Conservation (phyloP, 2,888 invertebrate genomes). For the Xestia c-nigrum region DNA sequence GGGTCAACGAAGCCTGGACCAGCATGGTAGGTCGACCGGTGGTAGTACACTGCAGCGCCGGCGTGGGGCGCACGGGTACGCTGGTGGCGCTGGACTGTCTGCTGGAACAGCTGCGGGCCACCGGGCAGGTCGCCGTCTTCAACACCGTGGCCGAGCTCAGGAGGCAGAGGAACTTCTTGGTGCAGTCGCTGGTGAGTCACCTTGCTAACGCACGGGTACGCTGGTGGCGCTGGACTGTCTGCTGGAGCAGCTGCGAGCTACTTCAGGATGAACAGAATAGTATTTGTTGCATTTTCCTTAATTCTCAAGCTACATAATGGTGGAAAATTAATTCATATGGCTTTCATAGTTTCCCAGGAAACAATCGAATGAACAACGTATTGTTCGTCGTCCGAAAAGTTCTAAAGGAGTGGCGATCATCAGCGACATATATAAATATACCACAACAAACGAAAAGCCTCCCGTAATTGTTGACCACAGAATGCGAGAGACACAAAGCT, state of each 20-base stretch:
- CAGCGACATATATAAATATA: no score
- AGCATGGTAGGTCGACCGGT: constrained; percentile 96
- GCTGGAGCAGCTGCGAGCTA: no score
- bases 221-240: no score
- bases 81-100: constrained; percentile 97
- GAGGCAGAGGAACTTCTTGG: constrained; percentile 97
- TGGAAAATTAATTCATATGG: not conserved
- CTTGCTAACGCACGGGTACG: not conserved
- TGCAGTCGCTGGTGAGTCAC: constrained; percentile 92
- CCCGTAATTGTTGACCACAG: no score
- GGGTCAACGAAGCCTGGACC: constrained; percentile 96
- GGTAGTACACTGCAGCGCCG: constrained; percentile 97
- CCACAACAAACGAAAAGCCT: no score
- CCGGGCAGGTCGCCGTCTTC: constrained; percentile 96
- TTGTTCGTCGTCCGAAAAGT: no score
- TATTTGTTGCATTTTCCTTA: not conserved
- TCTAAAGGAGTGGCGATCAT: no score
- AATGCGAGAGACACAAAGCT: no score
- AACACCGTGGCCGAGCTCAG: constrained; percentile 97
- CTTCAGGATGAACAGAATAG: not conserved
- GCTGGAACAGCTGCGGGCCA: constrained; percentile 95
- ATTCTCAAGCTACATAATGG: not conserved
- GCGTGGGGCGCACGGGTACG: constrained; percentile 98
- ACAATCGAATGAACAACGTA: not conserved
- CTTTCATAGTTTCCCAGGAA: not conserved